A percentile compares a stretch with the other conserved stretches of the same genome.
These are phyloP conservation scores for Diaphora mendica DNA, from an alignment of 2,888 invertebrate species.

Conservation along the genomic window DNA sequence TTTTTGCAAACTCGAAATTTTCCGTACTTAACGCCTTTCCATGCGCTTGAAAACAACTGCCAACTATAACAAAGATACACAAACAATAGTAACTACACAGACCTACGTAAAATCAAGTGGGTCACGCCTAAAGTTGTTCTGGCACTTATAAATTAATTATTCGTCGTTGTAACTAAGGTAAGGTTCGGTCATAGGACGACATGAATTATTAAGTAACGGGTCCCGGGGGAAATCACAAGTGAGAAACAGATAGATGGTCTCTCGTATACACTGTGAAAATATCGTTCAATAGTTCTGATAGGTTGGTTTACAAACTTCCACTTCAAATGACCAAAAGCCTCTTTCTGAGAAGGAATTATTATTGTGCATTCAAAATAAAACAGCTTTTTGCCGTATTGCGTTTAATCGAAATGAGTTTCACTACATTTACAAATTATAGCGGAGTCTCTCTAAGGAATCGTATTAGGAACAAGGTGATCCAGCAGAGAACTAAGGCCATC, in stretches of 20 bases:
- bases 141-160: conserved; percentile 76
- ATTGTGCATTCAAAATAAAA: background rate
- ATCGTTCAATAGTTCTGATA: conserved; percentile 25
- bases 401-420: background rate
- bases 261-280: conserved; percentile 43
- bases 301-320: background rate
- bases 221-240: conserved; percentile 82
- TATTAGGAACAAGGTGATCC: too few relatives aligned
- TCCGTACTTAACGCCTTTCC: background rate
- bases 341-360: background rate
- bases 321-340: background rate
- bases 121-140: conserved; percentile 60
- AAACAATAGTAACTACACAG: conserved; percentile 27
- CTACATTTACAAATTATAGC: background rate
- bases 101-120: conserved; percentile 52
- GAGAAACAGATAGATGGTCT: conserved; percentile 58
- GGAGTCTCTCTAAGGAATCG: background rate
- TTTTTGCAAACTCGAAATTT: background rate
- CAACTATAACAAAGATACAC: background rate
- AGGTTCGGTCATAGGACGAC: conserved; percentile 71
- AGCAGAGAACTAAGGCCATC: too few relatives aligned
- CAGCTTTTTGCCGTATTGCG: background rate
- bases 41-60: background rate
- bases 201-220: conserved; percentile 80
- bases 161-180: conserved; percentile 72